Evolutionary conservation across 2,797 vertebrate species (phyloP).

Genomic region (Mallotus villosus): DNA sequence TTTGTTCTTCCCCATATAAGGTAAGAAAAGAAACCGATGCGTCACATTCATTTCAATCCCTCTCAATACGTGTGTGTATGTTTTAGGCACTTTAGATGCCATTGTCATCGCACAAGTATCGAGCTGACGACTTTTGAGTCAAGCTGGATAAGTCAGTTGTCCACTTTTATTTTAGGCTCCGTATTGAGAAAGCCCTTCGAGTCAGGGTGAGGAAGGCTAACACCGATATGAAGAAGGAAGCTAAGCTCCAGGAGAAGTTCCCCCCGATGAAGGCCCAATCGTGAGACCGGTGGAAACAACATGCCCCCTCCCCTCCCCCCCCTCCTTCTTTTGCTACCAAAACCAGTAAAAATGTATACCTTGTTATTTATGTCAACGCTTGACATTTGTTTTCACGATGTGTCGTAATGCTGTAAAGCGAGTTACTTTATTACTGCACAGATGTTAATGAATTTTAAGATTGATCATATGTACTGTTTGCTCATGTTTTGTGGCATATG

Average conservation of each 20-base stretch:
- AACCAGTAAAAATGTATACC: neutral
- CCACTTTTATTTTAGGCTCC: slow-evolving; percentile 75
- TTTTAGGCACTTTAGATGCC: neutral
- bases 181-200: slow-evolving; percentile 77
- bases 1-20: slow-evolving; percentile 83
- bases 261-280: slow-evolving; percentile 68
- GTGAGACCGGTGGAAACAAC: slow-evolving; percentile 30
- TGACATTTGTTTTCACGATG: neutral
- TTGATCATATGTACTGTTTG: neutral
- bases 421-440: neutral
- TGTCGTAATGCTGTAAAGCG: neutral
- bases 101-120: neutral
- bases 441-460: neutral
- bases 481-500: neutral
- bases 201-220: slow-evolving; percentile 52
- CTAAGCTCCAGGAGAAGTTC: slow-evolving; percentile 73
- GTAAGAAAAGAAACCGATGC: slow-evolving; percentile 60
- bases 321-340: neutral
- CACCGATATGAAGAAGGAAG: slow-evolving; percentile 56
- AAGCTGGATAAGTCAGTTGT: neutral
- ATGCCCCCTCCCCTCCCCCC: neutral
- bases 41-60: neutral
- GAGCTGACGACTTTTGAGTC: neutral
- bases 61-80: no score
- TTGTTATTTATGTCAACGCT: neutral